phyloP scores from a whole-genome alignment of 2,113 vertebrate species.

The Meriones unguiculatus region DNA sequence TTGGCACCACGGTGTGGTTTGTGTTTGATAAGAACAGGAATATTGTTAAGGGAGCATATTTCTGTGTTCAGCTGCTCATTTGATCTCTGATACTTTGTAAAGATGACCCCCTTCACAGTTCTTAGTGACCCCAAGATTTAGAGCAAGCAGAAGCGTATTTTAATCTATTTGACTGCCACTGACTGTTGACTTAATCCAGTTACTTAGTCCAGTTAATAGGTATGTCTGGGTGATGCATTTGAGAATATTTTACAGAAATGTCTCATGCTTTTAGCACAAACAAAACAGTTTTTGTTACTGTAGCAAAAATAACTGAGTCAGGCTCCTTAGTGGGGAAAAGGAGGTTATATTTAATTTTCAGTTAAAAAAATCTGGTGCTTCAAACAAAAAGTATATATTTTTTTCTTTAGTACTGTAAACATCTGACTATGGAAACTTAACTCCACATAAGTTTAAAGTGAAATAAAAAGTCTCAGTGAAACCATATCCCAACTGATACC shows the following conservation, averaged over 20 bases:
- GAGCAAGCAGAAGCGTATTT: neutral
- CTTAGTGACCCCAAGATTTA: neutral
- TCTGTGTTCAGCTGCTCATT: neutral
- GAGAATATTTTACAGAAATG: neutral
- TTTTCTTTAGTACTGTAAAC: neutral
- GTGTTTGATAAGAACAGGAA: neutral
- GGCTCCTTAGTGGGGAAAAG: neutral
- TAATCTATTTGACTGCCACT: neutral
- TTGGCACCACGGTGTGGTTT: neutral
- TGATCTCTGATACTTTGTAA: constrained; percentile 30
- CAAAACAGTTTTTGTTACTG: neutral
- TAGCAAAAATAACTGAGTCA: neutral
- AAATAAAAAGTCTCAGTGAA: neutral
- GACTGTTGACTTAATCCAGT: neutral
- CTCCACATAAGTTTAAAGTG: no score
- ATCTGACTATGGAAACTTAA: no score
- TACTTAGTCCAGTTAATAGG: neutral
- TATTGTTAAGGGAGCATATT: neutral
- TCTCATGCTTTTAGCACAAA: neutral
- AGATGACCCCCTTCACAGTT: neutral
- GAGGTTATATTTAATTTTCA: neutral
- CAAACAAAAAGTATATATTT: neutral
- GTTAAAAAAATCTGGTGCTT: neutral
- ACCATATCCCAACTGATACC: neutral
- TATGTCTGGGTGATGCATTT: neutral